Evolutionary conservation across 2,113 vertebrate species (phyloP), one percentile per base, ranked within the genome.

Genomic region (Labeo catla): DNA sequence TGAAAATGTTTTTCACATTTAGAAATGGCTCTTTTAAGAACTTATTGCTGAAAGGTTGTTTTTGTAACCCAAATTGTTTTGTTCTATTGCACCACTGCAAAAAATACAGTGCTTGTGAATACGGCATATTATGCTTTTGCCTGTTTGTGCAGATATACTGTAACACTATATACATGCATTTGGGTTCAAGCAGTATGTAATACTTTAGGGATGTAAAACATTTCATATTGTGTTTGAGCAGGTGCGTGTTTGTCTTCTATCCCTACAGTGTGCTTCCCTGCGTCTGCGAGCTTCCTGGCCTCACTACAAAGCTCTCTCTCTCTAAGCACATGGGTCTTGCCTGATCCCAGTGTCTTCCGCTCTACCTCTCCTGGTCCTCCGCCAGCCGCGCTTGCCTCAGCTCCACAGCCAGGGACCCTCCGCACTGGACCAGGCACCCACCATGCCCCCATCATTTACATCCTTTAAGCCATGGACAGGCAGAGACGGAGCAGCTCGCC

Each of bases 361-460:
- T 89, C 86, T 83, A 83, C 57, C 88, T 89, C 91, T 93, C 91
- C 88, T 90, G 91, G 91, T 91, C 73, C 81, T 85, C 89, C 90
- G 92, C 92, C 93, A 92, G 74, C 88, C 65, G 83, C 84, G 89
- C 91, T 91, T 91, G 78, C 89, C 50, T 90, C 89, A 92, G 90
- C 89, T 89, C 90, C 86, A 88, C 79, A 90, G 90, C 84, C 91
- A 93, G 92, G 91, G 92, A 92, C 89, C 90, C 91, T 91, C 83
- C 59, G 23, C 85, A 91, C 74, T 80, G 43, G 23, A 88, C 79
- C 23, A 52, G 76, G 81, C 66, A 87, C 89, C 86, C 90, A 88
- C 88, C 87, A 92, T 92, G 91, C 89, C 92, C 92, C 93, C 90
- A 91, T 91, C 90, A 90, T 95, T 94, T 93, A 92, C 94, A 94